These are phyloP conservation scores for Drosophila paulistorum DNA, from an alignment of 1,140 invertebrate species.

Conservation along the genomic window DNA sequence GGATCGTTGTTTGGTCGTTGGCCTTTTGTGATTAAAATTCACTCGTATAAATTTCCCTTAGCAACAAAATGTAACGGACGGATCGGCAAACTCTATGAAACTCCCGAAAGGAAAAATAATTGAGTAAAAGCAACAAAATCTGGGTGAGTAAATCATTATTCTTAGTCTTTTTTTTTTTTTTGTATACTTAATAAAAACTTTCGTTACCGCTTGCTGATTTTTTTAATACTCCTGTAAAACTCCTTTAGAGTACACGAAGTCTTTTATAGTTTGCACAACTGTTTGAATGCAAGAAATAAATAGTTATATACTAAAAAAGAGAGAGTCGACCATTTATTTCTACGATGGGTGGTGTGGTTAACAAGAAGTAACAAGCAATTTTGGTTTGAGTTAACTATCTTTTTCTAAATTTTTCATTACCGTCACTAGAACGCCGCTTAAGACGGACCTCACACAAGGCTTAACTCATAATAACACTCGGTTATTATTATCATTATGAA, in stretches of 20 bases:
- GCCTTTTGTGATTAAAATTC: slow-evolving; percentile 12
- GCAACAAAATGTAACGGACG: not conserved
- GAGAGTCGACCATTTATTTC: too few relatives aligned
- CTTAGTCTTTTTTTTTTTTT: too few relatives aligned
- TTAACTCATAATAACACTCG: not conserved
- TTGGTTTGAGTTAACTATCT: not conserved
- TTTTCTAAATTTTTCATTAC: not conserved
- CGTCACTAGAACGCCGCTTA: too few relatives aligned
- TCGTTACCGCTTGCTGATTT: not conserved
- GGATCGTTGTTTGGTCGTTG: not conserved
- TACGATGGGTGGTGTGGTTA: too few relatives aligned
- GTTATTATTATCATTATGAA: not conserved
- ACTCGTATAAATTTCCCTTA: not conserved
- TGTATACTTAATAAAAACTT: not conserved
- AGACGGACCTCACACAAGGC: not conserved
- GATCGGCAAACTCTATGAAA: not conserved
- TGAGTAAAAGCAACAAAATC: not conserved
- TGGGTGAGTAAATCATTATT: not conserved
- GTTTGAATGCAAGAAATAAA: too few relatives aligned
- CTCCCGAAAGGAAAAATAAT: not conserved
- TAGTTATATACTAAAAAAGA: too few relatives aligned
- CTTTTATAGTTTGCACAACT: not conserved
- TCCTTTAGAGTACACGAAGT: not conserved
- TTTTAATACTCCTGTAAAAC: not conserved
- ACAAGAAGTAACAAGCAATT: too few relatives aligned